A percentile compares a stretch with the other conserved stretches of the same genome.
phyloP scores from a whole-genome alignment of 2,113 vertebrate genomes.

The Neopipo cinnamomea region DNA sequence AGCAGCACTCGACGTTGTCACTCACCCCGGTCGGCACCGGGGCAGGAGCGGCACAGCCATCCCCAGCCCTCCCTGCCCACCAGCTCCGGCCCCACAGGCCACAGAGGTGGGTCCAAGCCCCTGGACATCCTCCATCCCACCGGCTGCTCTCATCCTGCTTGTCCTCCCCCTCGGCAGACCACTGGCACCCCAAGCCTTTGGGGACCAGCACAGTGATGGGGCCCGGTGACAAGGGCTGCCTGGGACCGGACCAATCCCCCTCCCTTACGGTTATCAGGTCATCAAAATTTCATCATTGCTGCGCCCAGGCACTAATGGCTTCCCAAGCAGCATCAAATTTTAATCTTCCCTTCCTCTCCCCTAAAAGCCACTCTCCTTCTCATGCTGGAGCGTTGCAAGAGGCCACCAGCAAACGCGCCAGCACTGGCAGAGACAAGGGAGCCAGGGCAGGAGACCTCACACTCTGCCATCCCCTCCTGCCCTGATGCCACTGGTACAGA shows the following conservation, averaged over 20 bases:
- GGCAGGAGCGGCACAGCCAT: background rate
- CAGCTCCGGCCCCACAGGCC: background rate
- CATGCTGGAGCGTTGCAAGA: background rate
- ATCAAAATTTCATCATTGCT: constrained; percentile 64
- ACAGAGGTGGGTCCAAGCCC: accelerated
- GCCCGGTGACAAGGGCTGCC: background rate
- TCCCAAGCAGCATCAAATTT: constrained; percentile 67
- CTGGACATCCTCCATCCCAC: background rate
- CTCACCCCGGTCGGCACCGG: background rate
- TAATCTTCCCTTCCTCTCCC: constrained; percentile 29
- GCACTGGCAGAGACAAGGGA: background rate
- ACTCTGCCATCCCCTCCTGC: background rate
- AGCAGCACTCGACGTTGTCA: background rate
- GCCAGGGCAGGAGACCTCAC: background rate
- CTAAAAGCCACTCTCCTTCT: constrained; percentile 43
- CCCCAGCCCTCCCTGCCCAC: background rate
- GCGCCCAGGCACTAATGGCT: constrained; percentile 64
- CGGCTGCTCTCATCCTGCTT: background rate
- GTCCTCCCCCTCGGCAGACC: background rate
- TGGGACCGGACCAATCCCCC: background rate
- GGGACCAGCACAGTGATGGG: background rate
- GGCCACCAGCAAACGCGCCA: background rate
- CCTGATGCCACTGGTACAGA: background rate
- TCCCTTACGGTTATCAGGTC: constrained; percentile 3
- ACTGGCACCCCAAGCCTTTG: background rate